Evolutionary conservation across 2,113 vertebrate genomes (phyloP).

Genomic region (Cepphus grylle): DNA sequence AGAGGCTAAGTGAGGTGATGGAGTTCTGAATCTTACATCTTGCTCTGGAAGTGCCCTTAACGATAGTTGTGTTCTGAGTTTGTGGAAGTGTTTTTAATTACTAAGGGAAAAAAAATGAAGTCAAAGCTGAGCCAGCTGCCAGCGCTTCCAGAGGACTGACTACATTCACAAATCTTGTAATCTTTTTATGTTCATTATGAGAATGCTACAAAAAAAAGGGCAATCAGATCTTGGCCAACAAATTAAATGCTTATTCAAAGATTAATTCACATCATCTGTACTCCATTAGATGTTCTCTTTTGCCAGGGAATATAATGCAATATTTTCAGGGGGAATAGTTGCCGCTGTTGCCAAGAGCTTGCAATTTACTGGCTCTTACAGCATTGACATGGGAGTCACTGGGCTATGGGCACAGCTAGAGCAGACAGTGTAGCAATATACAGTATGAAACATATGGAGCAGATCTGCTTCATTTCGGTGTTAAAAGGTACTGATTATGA

Average conservation of each 20-base stretch:
- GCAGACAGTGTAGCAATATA: constrained; percentile 10
- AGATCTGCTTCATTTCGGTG: constrained; percentile 29
- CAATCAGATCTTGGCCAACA: constrained; percentile 56
- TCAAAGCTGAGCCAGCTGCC: constrained; percentile 18
- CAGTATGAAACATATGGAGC: constrained; percentile 30
- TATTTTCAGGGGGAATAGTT: constrained; percentile 60
- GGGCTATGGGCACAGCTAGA: constrained; percentile 36
- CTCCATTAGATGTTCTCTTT: constrained; percentile 54
- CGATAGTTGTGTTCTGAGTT: not conserved
- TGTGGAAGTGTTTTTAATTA: constrained; percentile 59
- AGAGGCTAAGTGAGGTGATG: constrained; percentile 1
- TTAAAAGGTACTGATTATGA: constrained; percentile 42
- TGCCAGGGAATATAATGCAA: constrained; percentile 66
- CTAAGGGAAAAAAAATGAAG: not conserved
- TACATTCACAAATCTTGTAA: constrained; percentile 65
- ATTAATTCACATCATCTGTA: constrained; percentile 68
- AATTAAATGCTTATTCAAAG: constrained; percentile 65
- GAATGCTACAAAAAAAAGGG: constrained; percentile 15
- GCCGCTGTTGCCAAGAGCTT: constrained; percentile 39
- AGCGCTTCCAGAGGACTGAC: constrained; percentile 58
- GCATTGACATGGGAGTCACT: constrained; percentile 41
- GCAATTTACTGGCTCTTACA: constrained; percentile 50
- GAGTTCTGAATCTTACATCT: not conserved
- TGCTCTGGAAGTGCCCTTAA: not conserved
- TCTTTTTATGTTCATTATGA: constrained; percentile 64